Evolutionary conservation across 2,888 invertebrate genomes (phyloP).

Genomic region (Drosophila meridiana): DNA sequence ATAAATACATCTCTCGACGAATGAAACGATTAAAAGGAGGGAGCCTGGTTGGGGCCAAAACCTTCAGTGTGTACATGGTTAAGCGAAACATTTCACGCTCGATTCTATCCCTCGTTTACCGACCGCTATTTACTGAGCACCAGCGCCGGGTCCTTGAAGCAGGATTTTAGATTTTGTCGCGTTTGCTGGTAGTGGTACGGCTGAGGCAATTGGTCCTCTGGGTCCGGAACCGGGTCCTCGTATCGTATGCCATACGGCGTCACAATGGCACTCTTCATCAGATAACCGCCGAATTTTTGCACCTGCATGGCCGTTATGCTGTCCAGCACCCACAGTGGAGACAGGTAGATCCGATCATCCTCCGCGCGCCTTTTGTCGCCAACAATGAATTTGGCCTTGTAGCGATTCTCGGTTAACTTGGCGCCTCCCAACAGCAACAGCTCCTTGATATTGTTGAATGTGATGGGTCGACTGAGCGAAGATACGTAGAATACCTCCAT

Average conservation of each 20-base stretch:
- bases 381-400: conserved; percentile 86
- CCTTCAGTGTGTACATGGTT: neutral
- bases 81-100: neutral
- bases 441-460: conserved; percentile 86
- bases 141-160: conserved; percentile 51
- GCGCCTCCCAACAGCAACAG: conserved; percentile 87
- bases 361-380: conserved; percentile 84
- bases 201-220: neutral
- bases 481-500: conserved; percentile 87
- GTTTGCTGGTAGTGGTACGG: neutral
- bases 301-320: conserved; percentile 87
- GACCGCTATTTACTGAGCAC: conserved; percentile 47
- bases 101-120: neutral
- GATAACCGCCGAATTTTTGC: conserved; percentile 85
- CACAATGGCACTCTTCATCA: conserved; percentile 67
- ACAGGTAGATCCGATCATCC: conserved; percentile 85
- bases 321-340: conserved; percentile 88
- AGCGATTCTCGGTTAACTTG: conserved; percentile 85
- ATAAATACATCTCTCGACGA: neutral
- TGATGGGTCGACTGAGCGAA: conserved; percentile 85
- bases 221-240: conserved; percentile 43
- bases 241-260: conserved; percentile 63
- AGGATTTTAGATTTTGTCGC: neutral
- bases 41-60: neutral
- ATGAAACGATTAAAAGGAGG: neutral